Percentiles rank a stretch among this genome's conserved stretches.
Conservation (phyloP, 2,797 vertebrate genomes). For the Pristis pectinata region DNA sequence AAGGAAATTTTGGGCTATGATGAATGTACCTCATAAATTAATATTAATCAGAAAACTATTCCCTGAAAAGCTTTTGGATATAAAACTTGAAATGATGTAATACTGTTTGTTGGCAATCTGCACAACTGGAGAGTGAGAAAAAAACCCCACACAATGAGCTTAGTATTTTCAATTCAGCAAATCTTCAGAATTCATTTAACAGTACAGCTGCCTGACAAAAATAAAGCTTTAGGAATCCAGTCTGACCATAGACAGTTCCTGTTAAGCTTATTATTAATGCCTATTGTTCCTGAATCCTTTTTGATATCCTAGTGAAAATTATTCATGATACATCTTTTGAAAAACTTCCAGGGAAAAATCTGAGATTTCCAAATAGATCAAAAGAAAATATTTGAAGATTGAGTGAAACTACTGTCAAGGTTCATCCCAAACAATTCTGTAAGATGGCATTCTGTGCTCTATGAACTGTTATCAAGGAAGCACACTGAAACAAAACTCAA, state of each 20-base stretch:
- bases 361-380: neutral
- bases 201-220: neutral
- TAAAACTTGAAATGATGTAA: neutral
- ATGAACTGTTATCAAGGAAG: too few species aligned
- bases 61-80: neutral
- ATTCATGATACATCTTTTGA: neutral
- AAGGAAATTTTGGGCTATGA: too few species aligned
- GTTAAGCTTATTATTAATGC: neutral
- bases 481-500: too few species aligned
- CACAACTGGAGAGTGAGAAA: neutral
- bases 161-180: neutral
- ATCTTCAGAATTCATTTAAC: constrained; percentile 7
- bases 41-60: neutral
- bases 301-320: neutral
- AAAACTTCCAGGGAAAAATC: neutral
- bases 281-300: neutral
- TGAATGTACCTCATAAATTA: neutral
- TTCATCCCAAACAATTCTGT: too few species aligned
- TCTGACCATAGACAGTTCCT: neutral
- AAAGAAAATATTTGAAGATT: neutral
- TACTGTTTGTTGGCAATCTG: neutral
- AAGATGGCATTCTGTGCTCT: too few species aligned
- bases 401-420: neutral
- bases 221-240: neutral
- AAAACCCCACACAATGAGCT: neutral